Evolutionary conservation across 2,113 vertebrate genomes (phyloP).

Genomic region (Colinus virginianus): DNA sequence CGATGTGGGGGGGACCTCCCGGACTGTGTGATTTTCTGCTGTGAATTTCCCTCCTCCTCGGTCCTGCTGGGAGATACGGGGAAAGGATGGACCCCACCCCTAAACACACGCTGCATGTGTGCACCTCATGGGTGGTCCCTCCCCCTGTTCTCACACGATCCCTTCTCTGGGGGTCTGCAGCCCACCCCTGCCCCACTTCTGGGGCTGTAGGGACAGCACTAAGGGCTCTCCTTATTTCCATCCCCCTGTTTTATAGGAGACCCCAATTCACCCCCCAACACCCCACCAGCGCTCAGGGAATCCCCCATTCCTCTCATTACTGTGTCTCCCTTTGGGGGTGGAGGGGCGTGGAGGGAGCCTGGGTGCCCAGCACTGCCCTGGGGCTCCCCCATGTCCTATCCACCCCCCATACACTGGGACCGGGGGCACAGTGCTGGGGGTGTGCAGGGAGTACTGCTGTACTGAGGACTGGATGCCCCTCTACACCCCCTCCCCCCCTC

Average conservation of each 20-base stretch:
- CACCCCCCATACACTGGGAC: neutral
- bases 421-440: neutral
- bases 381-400: too few relatives aligned
- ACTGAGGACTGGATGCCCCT: neutral
- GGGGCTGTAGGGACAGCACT: neutral
- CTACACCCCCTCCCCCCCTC: neutral
- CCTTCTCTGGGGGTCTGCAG: neutral
- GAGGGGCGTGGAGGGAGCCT: neutral
- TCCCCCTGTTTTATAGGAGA: neutral
- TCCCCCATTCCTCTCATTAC: neutral
- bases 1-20: fast-evolving
- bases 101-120: neutral
- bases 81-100: too few relatives aligned
- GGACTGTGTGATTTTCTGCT: neutral
- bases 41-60: neutral
- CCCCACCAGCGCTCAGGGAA: neutral
- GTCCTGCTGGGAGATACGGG: neutral
- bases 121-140: neutral
- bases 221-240: neutral
- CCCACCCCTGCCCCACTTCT: neutral
- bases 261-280: neutral
- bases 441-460: neutral
- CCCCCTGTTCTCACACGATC: neutral
- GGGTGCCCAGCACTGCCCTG: too few relatives aligned
- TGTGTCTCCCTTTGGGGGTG: neutral